phyloP scores from a whole-genome alignment of 1,140 invertebrate genomes.

The Pachypeltis micranthus region DNA sequence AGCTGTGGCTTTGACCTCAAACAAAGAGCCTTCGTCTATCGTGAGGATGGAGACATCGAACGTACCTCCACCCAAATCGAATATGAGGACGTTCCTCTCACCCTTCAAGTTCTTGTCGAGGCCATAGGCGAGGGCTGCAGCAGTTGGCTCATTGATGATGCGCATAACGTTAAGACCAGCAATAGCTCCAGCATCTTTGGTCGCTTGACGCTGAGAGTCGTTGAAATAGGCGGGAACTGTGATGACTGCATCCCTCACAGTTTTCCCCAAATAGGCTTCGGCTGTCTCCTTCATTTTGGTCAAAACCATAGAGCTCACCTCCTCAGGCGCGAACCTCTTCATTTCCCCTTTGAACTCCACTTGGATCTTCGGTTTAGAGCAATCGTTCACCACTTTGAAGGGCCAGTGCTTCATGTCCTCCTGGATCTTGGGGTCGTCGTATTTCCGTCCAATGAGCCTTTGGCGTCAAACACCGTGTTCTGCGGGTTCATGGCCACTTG shows the following conservation, averaged over 20 bases:
- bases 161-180: slow-evolving; percentile 70
- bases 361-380: slow-evolving; percentile 45
- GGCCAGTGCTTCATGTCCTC: slow-evolving; percentile 52
- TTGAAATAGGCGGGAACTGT: slow-evolving; percentile 73
- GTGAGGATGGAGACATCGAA: slow-evolving; percentile 75
- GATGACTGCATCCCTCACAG: slow-evolving; percentile 49
- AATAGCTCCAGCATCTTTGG: slow-evolving; percentile 79
- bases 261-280: slow-evolving; percentile 41
- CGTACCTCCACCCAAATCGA: slow-evolving; percentile 61
- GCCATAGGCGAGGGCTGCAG: slow-evolving; percentile 97
- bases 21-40: slow-evolving; percentile 57
- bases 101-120: slow-evolving; percentile 63
- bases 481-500: slow-evolving; percentile 60
- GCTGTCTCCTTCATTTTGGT: slow-evolving; percentile 46
- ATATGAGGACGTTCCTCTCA: slow-evolving; percentile 58
- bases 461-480: slow-evolving; percentile 54
- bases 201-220: slow-evolving; percentile 81
- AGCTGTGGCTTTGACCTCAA: slow-evolving; percentile 62
- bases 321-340: slow-evolving; percentile 59
- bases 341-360: slow-evolving; percentile 56
- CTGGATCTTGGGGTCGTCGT: slow-evolving; percentile 39
- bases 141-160: slow-evolving; percentile 91
- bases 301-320: slow-evolving; percentile 73
- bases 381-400: slow-evolving; percentile 47
- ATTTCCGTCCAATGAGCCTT: slow-evolving; percentile 51